Base-by-base conservation (phyloP, 1,140 invertebrate genomes). In the Zaprionus gabonicus region DNA sequence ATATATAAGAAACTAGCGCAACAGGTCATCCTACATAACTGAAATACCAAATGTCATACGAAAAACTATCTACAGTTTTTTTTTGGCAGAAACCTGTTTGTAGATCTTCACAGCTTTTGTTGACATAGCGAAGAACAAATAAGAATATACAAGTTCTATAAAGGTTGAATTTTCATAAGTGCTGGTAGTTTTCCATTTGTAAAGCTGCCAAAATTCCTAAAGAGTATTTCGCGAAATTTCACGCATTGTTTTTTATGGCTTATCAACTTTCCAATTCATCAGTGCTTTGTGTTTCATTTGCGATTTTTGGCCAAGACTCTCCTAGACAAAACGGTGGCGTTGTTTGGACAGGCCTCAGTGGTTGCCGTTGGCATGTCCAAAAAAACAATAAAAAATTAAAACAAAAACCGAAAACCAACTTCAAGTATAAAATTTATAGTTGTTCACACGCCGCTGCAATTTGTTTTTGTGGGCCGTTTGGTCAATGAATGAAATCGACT, bases 301-400 rank as follows among this genome's bases (percentile, higher is more conserved):
- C 46, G 41, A 76, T 64, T 46, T 77, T 78, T 65, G 71, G 60
- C 74, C 63, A 78, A 71, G 57, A 27, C 44, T 36, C 69, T 36
- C 66, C 53, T 25, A 72, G 15, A 87, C 83, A 86, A 80, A 82
- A 77, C 34, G 36, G 17, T 55, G 57, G 70, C 84, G 59, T 75
- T 86, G 83, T 86, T 87, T 87, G 28, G 83, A 82, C 66, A 72
- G 38, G 77, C 80, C 55, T 69, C 67, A 71, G 63, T 76, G 70
- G 60, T 10, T 78, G 55, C 55, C 57, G 46, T 44, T 59, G 63
- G 41, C 55, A 31, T 69, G 44, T 20, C 56, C 23, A 25, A 56
- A 13, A 66, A 12, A 55, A 55, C 36, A 23, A 23, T 23, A 23
- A 66, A 12, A 46, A 44, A 57, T 6, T 15, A 46, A 41, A 31